phyloP scores from a whole-genome alignment of 1,140 invertebrate genomes.

The Rhyacophila brunnea region DNA sequence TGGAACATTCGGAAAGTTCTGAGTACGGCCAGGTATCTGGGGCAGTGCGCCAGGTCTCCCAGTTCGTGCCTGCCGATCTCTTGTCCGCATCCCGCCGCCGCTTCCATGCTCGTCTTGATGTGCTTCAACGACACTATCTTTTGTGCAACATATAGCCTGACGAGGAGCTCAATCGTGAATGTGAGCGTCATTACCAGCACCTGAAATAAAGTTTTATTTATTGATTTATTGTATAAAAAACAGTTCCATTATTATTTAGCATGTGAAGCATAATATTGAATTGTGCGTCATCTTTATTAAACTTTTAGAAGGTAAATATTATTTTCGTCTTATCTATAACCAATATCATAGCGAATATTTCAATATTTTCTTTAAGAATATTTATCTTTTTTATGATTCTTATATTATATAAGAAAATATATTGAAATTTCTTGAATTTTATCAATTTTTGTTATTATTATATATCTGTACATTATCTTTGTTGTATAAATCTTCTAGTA shows the following conservation, averaged over 20 bases:
- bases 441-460: too few relatives aligned
- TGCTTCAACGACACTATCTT: constrained; percentile 65
- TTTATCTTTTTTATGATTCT: not conserved
- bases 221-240: not conserved
- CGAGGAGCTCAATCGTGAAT: constrained; percentile 67
- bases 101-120: constrained; percentile 68
- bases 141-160: constrained; percentile 67
- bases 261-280: not conserved
- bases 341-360: not conserved
- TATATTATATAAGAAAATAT: not conserved
- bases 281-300: too few relatives aligned
- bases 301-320: too few relatives aligned
- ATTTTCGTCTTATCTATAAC: not conserved
- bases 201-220: constrained; percentile 49
- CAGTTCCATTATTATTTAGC: not conserved
- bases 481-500: too few relatives aligned
- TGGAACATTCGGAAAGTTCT: constrained; percentile 67
- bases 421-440: not conserved
- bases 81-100: constrained; percentile 66
- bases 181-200: constrained; percentile 62
- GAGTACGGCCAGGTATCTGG: constrained; percentile 68
- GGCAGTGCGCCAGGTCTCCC: constrained; percentile 66
- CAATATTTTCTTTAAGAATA: not conserved
- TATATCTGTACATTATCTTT: too few relatives aligned
- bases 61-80: constrained; percentile 68